phyloP scores from a whole-genome alignment of 2,888 invertebrate species.

The Cosmopolites sordidus region DNA sequence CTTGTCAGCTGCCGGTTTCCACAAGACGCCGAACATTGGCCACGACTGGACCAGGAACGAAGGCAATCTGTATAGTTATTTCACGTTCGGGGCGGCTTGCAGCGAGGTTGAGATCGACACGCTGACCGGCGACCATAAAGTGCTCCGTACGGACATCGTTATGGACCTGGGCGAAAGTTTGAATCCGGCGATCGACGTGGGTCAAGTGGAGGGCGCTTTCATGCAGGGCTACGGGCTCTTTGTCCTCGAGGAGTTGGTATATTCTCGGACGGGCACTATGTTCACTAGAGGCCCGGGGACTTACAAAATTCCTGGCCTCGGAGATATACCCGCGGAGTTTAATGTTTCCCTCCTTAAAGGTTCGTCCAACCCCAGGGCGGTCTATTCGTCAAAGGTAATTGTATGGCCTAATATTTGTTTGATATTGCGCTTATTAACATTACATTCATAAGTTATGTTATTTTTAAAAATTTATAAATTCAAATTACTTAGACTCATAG shows the following conservation, averaged over 20 bases:
- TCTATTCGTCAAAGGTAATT: conserved; percentile 93
- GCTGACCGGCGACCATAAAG: conserved; percentile 88
- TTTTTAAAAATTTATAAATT: no score
- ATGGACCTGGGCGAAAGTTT: conserved; percentile 95
- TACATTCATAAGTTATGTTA: no score
- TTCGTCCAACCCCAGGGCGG: conserved; percentile 84
- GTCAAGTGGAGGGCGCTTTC: conserved; percentile 94
- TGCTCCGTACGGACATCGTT: conserved; percentile 85
- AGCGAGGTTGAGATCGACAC: conserved; percentile 92
- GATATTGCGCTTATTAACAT: no score
- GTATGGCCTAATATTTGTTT: no score
- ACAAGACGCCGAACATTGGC: conserved; percentile 70
- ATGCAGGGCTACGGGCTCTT: conserved; percentile 92
- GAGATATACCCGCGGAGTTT: conserved; percentile 86
- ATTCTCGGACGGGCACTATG: conserved; percentile 76
- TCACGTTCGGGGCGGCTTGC: conserved; percentile 79
- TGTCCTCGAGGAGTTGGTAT: conserved; percentile 84
- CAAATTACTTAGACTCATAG: no score
- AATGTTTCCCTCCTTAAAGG: conserved; percentile 89
- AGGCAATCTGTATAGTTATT: conserved; percentile 78
- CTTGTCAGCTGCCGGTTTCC: conserved; percentile 79
- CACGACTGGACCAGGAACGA: conserved; percentile 66
- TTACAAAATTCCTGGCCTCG: conserved; percentile 91
- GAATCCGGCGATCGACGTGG: conserved; percentile 95
- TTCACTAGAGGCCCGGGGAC: conserved; percentile 87